Evolutionary conservation across 2,113 vertebrate genomes (phyloP), one percentile per base, ranked within the genome.

Genomic region (Syrmaticus mikado): DNA sequence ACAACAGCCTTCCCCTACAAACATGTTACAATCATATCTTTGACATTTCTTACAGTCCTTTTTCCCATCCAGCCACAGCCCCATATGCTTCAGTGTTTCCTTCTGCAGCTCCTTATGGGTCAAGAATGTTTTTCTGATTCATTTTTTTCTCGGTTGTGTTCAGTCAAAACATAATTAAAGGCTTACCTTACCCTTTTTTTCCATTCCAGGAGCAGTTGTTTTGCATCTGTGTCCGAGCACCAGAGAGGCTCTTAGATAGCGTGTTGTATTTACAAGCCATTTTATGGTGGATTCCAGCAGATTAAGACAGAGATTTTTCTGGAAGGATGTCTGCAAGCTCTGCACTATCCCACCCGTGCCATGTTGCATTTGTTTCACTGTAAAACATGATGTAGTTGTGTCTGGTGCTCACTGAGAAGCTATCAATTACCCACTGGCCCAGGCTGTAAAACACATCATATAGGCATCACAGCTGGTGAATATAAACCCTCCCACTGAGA

Each of bases 121-220:
- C 85, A 74, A 78, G 80, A 92, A 75, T 86, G 73, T 78, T 92
- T 96, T 86, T 41, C 52, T 17, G 36, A 74, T 91, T 85, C 45
- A 20, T 89, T 93, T 91, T 85, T 85, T 74, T 92, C 64, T 60
- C 30, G 27, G 24, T 91, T 80, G 61, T 88, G 34, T 90, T 90
- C 65, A 83, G 60, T 81, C 85, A 94, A 93, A 95, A 92, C 76
- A 88, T 74, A 86, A 74, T 93, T 90, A 90, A 82, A 84, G 61
- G 13, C 72, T 88, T 92, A 94, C 87, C 93, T 91, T 93, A 80
- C 76, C 61, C 41, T 46, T 88, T 87, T 93, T 91, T 94, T 81
- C 85, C 80, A 30, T 90, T 74, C 68, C 67, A 46, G 65, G 13
- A 90, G 38, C 79, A 90, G 90, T 95, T 92, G 82, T 40, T 95